Conservation (phyloP, 2,113 vertebrate species). For the Melanocharis versteri region DNA sequence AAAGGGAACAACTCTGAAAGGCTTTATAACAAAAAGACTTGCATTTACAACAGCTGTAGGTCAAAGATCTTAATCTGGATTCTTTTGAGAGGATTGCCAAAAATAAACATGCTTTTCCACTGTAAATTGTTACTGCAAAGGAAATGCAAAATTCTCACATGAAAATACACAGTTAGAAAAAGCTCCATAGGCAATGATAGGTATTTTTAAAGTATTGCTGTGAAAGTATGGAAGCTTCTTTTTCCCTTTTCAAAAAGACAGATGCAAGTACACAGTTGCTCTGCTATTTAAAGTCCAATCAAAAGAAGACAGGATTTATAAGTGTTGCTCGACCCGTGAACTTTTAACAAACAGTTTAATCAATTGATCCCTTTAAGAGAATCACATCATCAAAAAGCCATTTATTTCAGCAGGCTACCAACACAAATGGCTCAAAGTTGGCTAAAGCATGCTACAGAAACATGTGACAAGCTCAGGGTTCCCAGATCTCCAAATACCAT, state of each 20-base stretch:
- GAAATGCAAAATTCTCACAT: background rate
- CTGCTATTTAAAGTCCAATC: background rate
- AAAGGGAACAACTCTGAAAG: background rate
- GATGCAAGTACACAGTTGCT: background rate
- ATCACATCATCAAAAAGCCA: background rate
- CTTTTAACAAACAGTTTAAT: background rate
- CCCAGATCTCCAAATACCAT: background rate
- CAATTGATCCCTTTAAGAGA: background rate
- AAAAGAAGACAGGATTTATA: background rate
- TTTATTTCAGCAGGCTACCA: background rate
- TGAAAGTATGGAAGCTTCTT: background rate
- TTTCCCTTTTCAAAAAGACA: background rate
- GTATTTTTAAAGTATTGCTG: background rate
- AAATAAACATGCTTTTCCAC: background rate
- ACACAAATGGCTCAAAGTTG: background rate
- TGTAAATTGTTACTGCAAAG: background rate
- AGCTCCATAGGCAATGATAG: background rate
- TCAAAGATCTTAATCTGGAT: conserved; percentile 9
- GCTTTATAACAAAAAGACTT: background rate
- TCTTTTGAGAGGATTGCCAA: background rate
- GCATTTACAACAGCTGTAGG: background rate
- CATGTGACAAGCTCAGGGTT: background rate
- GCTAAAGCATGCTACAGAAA: background rate
- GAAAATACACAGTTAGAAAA: background rate
- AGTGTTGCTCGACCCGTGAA: background rate